phyloP scores from a whole-genome alignment of 1,140 invertebrate genomes.

The Agrypnia vestita region DNA sequence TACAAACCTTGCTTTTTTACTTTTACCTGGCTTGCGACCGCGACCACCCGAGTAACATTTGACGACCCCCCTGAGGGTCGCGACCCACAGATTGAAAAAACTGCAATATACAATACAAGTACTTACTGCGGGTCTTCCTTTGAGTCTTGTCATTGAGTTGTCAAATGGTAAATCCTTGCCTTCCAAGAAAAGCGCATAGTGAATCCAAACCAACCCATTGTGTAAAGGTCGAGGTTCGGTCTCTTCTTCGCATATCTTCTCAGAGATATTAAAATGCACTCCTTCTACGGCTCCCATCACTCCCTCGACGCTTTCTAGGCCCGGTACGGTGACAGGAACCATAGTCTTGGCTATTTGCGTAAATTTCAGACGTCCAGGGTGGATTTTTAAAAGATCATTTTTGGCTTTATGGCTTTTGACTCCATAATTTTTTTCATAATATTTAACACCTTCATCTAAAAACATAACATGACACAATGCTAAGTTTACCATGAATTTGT shows the following conservation, averaged over 20 bases:
- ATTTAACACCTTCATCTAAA: no score
- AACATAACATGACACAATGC: no score
- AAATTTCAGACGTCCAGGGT: conserved; percentile 15
- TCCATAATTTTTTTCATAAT: neutral
- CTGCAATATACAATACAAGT: no score
- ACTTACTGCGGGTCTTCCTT: conserved; percentile 13
- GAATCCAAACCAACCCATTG: conserved; percentile 14
- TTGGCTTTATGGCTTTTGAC: neutral
- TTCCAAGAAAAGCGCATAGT: conserved; percentile 25
- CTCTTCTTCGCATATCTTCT: neutral
- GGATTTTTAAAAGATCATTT: conserved; percentile 11
- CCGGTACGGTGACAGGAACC: neutral
- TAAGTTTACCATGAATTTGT: no score
- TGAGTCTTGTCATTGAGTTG: neutral
- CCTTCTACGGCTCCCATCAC: conserved; percentile 20
- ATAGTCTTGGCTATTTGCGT: neutral
- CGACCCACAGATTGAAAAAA: no score
- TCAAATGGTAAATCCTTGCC: conserved; percentile 17
- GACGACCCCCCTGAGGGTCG: no score
- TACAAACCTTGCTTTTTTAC: no score
- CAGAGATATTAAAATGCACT: neutral
- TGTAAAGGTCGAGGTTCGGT: neutral
- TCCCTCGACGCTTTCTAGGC: neutral
- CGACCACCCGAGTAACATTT: no score
- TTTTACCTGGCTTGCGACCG: no score